Evolutionary conservation across 2,888 invertebrate genomes (phyloP), one percentile per base, ranked within the genome.

Genomic region (Agrotis ipsilon): DNA sequence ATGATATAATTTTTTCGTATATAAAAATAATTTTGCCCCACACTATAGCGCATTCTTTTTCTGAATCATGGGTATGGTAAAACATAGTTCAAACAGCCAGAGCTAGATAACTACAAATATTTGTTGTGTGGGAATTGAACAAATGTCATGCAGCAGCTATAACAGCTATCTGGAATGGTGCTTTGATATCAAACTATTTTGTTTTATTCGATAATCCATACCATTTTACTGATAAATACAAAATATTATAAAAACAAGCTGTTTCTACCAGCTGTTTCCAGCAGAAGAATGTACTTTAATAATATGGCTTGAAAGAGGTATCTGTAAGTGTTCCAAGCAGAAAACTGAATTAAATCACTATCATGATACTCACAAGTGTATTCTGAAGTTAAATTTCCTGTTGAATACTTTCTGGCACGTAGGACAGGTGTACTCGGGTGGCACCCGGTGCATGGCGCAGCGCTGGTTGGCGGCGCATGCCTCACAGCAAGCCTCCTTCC

Each of bases 361-460:
- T 32, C n/a, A 6, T 16, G 0, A 39, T 73, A 73, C 72, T 74
- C 58, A 72, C 72, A 72, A 43, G 68, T 93, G 93, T 19, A 92
- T 52, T 57, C 88, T 89, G 45, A 88, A 91, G 79, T 93, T 93
- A 58, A 89, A 92, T 75, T 92, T 93, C 71, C 90, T 92, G 19
- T 81, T 90, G 63, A 93, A 93, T 5, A 87, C 80, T 82, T 92
- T 93, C 5, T 83, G 74, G 60, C 93, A 93, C 54, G 88, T 82
- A 14, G 87, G 88, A 70, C 93, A 93, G 3, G 86, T 87, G 75
- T 86, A 86, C 0, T 80, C 21, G 0, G 88, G 87, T 3, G 89
- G 89, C 9, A 85, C 57, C 89, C 89, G 86, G 75, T 91, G 92
- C 39, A 39, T 9, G 32, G 32, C 77, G 77, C 92, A 92, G 45